Evolutionary conservation across 1,140 invertebrate species (phyloP).

Genomic region (Trypoxylus dichotomus): DNA sequence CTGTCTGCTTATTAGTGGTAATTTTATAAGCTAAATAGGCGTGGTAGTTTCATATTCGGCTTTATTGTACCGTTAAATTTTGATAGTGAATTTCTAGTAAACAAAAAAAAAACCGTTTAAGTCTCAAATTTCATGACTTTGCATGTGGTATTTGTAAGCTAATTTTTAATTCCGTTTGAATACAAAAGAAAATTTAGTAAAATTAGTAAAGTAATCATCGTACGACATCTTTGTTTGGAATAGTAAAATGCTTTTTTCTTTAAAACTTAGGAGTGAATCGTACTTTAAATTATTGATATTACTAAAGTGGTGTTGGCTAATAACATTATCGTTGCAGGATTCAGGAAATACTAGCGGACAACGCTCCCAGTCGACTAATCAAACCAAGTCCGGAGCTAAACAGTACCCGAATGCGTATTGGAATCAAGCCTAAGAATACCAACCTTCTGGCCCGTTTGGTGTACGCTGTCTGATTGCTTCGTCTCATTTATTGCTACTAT

Average conservation of each 20-base stretch:
- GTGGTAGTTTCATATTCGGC: not conserved
- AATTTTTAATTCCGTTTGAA: not conserved
- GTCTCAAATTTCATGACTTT: not conserved
- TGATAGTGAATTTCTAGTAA: not conserved
- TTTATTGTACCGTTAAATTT: not conserved
- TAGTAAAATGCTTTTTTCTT: not conserved
- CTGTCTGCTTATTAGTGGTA: slow-evolving; percentile 27
- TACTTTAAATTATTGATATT: not conserved
- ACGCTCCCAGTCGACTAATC: slow-evolving; percentile 66
- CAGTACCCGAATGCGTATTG: slow-evolving; percentile 66
- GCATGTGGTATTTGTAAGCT: slow-evolving; percentile 6
- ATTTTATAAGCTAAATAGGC: slow-evolving; percentile 20
- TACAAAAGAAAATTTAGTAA: not conserved
- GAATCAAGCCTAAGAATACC: slow-evolving; percentile 52
- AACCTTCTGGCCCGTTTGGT: not conserved
- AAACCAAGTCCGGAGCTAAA: slow-evolving; percentile 69
- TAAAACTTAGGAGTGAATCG: not conserved
- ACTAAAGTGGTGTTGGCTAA: not conserved
- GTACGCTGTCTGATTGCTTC: slow-evolving; percentile 30
- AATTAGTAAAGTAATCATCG: not conserved
- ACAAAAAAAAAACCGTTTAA: not conserved
- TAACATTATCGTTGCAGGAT: slow-evolving; percentile 57
- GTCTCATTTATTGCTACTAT: slow-evolving; percentile 18
- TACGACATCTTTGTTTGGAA: not conserved
- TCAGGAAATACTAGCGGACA: slow-evolving; percentile 67